A percentile compares a stretch with the other conserved stretches of the same genome.
Conservation (phyloP, 2,888 invertebrate genomes). For the Ectemnius continuus region DNA sequence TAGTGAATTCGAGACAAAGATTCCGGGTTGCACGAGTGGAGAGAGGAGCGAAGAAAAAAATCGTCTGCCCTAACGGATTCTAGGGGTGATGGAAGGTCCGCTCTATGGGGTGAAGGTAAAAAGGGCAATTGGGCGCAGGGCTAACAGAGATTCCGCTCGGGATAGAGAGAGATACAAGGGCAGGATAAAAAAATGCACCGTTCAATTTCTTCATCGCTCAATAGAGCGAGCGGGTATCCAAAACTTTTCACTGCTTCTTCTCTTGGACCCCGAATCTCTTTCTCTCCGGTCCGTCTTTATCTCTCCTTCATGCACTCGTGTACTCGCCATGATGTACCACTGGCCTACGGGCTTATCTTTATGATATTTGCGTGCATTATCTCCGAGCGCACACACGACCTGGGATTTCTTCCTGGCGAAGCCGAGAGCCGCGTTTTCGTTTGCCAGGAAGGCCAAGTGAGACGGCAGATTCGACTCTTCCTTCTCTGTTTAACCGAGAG, state of each 20-base stretch:
- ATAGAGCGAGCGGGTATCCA: slow-evolving; percentile 19
- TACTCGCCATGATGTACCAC: slow-evolving; percentile 21
- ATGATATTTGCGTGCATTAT: slow-evolving; percentile 77
- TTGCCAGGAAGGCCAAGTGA: slow-evolving; percentile 29
- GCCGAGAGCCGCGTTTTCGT: slow-evolving; percentile 37
- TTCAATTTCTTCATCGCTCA: slow-evolving; percentile 57
- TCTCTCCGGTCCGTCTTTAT: slow-evolving; percentile 6
- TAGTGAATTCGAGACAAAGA: slow-evolving; percentile 44
- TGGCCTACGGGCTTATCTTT: slow-evolving; percentile 70
- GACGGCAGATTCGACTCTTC: slow-evolving; percentile 20
- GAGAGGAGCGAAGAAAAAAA: slow-evolving; percentile 55
- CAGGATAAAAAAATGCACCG: slow-evolving; percentile 49
- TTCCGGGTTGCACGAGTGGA: slow-evolving; percentile 27
- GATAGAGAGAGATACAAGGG: slow-evolving; percentile 21
- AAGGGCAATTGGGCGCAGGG: slow-evolving; percentile 39
- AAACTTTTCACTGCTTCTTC: not conserved
- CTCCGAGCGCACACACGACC: slow-evolving; percentile 67
- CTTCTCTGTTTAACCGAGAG: slow-evolving; percentile 45
- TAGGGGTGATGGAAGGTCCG: slow-evolving; percentile 61
- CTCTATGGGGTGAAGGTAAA: slow-evolving; percentile 47
- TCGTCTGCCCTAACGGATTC: slow-evolving; percentile 73
- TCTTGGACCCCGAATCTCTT: not conserved
- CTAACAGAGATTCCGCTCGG: slow-evolving; percentile 15
- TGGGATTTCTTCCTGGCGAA: slow-evolving; percentile 49
- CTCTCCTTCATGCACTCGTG: slow-evolving; percentile 16